Evolutionary conservation across 64 coral and sea anemone genomes (phyloP), one percentile per base, ranked within the genome.

Genomic region (Montipora capricornis): DNA sequence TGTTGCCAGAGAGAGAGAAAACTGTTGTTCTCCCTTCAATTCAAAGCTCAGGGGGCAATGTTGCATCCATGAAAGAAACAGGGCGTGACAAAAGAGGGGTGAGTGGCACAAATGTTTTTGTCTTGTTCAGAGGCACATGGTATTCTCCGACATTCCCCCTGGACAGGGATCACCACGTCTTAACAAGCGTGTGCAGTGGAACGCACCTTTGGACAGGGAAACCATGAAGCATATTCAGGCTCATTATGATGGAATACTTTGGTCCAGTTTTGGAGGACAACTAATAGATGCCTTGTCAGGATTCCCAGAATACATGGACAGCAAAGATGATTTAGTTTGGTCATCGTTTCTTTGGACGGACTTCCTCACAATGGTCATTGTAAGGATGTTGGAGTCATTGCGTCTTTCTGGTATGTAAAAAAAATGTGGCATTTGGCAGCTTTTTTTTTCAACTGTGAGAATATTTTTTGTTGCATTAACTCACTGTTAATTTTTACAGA

Each of bases 181-280:
- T 9, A 93, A 73, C 74, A 93, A 93, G 67, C 83, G 92, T 19
- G 92, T 93, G 3, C 92, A 93, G 46, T 93, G 92, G 92, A 76
- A 93, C 47, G 68, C 76, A 26, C 78, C 92, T 13, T 16, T 93
- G 26, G 84, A 93, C 16, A 14, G 47, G 1, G 92, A 93, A 79
- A 88, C 46, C 14, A 93, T 64, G 47, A 87, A 77, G 7, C 92
- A 88, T 49, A 48, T 93, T 24, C 77, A 85, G 4, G 26, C 6
- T 37, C 67, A 84, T 3, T 93, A 93, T 20, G 80, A 45, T 47
- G 73, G 64, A 20, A 88, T 87, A 14, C 48, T 93, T 68, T 93
- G 92, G 92, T 52, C 60, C 22, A 87, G 77, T 75, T 88, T 78
- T 22, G 81, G 92, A 60, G 44, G 71, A 46, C 61, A 76, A 37